A percentile compares a stretch with the other conserved stretches of the same genome.
Conservation (phyloP, 2,113 vertebrate genomes). For the Crocuta crocuta region DNA sequence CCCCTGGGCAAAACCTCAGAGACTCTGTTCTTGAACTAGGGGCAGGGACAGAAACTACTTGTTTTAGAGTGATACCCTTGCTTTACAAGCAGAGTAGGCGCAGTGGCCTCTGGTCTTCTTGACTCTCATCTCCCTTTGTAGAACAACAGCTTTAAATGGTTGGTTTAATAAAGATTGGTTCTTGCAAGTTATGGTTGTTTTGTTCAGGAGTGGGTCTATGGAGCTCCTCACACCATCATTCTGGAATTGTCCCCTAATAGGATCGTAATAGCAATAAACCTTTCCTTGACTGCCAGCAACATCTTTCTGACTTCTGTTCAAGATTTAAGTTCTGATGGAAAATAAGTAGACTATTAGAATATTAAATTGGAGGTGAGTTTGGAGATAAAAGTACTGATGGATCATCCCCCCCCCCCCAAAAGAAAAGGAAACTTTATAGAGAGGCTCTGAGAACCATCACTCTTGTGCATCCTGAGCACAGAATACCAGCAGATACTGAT, state of each 20-base stretch:
- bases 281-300: slow-evolving; percentile 44
- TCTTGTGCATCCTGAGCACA: not conserved
- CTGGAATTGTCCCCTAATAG: not conserved
- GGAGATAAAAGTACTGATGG: not conserved
- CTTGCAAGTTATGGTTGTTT: slow-evolving; percentile 16
- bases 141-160: slow-evolving; percentile 2
- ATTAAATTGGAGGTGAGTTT: slow-evolving; percentile 48
- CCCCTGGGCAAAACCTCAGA: not conserved
- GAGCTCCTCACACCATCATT: not conserved
- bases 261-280: not conserved
- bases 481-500: not conserved
- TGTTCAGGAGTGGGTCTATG: slow-evolving; percentile 24
- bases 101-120: not conserved
- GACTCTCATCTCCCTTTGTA: not conserved
- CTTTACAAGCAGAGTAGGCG: not conserved
- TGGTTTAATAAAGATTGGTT: slow-evolving; percentile 27
- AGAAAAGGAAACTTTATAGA: slow-evolving; percentile 32
- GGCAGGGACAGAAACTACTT: not conserved
- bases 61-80: not conserved
- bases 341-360: not conserved
- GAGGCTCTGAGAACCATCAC: not conserved
- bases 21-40: not conserved
- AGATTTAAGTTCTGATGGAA: slow-evolving; percentile 26
- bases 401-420: not conserved
- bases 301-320: not conserved